Percentiles rank a stretch among this genome's conserved stretches.
Conservation (phyloP, 2,888 invertebrate species). For the Podotricha telesiphe region DNA sequence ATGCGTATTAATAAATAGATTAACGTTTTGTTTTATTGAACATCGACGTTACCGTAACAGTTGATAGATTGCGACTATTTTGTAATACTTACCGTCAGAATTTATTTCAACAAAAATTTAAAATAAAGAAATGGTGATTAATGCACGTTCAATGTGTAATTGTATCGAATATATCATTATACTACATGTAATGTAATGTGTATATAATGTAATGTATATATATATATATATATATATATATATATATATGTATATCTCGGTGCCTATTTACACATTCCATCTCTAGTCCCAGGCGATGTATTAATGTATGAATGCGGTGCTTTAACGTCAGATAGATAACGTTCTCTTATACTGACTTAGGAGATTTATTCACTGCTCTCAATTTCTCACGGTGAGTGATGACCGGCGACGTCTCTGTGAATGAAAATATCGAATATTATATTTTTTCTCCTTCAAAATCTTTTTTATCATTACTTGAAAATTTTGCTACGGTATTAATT, state of each 20-base stretch:
- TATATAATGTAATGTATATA: too few relatives aligned
- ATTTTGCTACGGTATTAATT: background rate
- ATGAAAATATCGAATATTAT: constrained; percentile 38
- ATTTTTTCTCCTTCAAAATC: background rate
- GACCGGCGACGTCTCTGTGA: constrained; percentile 47
- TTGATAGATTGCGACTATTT: background rate
- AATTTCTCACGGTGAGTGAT: constrained; percentile 55
- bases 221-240: too few relatives aligned
- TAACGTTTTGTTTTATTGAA: background rate
- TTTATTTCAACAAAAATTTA: background rate
- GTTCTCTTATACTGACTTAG: constrained; percentile 62
- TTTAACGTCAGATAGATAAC: constrained; percentile 55
- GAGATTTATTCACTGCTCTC: constrained; percentile 60
- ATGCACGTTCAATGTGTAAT: too few relatives aligned
- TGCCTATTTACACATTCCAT: background rate
- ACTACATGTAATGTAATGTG: too few relatives aligned
- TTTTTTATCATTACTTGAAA: background rate
- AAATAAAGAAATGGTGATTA: background rate
- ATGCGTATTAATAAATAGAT: constrained; percentile 12
- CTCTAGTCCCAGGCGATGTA: background rate
- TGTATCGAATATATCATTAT: too few relatives aligned
- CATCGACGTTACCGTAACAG: background rate
- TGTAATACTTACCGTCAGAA: background rate
- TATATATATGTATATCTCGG: background rate
- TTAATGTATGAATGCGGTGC: constrained; percentile 17